Evolutionary conservation across 2,888 invertebrate genomes (phyloP), one percentile per base, ranked within the genome.

Genomic region (Trisateles emortualis): DNA sequence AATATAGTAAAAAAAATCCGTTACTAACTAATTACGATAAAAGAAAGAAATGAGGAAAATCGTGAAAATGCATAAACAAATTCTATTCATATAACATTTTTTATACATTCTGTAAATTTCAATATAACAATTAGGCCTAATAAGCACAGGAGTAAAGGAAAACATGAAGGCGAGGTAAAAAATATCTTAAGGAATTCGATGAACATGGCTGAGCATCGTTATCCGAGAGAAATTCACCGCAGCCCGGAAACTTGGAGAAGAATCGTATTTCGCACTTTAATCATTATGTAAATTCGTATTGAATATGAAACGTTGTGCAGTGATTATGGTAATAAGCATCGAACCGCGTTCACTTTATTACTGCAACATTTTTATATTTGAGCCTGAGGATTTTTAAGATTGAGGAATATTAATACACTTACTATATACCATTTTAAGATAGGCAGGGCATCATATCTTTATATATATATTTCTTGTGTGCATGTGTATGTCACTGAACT

Each of bases 301-400:
- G 52, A 56, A 52, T 56, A 56, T 51, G 43, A 47, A 51, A 46
- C 50, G 43, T 38, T 50, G 49, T 47, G 52, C 48, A 44, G 52
- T 59, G 50, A 62, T 59, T 62, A 59, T 59, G 59, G 17, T 59
- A 62, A 62, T 52, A 22, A 54, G 51, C 33, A 44, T 36, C 30
- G 17, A 38, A 44, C 35, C 52, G 10, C 44, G 22, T 39, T 52
- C 42, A 42, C 24, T 29, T 24, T 47, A 51, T 47, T 43, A 46
- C 40, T 50, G 46, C 14, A 40, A 44, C 24, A 43, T 56, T 51
- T 43, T 47, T 22, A 39, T 42, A 32, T 17, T 41, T 35, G n/a
- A n/a, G n/a, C n/a, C n/a, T n/a, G n/a, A n/a, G n/a, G n/a, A n/a
- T n/a, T n/a, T n/a, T n/a, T n/a, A n/a, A n/a, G n/a, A n/a, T n/a